Conservation (phyloP, 2,888 invertebrate species). For the Ormyrus pomaceus region DNA sequence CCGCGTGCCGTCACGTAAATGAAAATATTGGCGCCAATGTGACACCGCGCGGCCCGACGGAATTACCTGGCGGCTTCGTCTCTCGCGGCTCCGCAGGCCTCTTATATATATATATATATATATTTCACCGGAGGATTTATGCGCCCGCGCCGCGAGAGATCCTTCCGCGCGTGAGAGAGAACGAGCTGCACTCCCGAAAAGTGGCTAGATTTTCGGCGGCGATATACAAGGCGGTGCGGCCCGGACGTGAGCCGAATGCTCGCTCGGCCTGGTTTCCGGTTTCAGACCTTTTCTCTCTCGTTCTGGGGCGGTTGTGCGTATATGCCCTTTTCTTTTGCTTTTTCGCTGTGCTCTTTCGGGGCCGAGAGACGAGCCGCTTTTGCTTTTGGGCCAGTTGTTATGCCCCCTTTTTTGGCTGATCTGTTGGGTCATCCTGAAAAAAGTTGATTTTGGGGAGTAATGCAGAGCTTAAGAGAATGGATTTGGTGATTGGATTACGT, state of each 20-base stretch:
- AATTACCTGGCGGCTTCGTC: conserved; percentile 3
- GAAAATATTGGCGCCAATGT: conserved; percentile 55
- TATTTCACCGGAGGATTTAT: conserved; percentile 26
- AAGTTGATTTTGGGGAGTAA: no score
- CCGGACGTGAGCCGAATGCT: conserved; percentile 65
- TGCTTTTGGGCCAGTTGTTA: background rate
- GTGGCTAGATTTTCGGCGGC: conserved; percentile 47
- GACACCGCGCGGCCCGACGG: background rate
- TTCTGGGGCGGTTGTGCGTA: background rate
- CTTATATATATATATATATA: background rate
- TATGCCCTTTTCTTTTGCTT: background rate
- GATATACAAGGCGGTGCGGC: conserved; percentile 47
- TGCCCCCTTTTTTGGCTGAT: no score
- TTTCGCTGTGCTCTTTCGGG: background rate
- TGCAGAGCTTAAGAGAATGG: no score
- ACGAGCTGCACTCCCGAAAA: conserved; percentile 11
- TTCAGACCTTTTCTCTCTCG: conserved; percentile 55
- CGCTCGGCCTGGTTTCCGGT: conserved; percentile 62
- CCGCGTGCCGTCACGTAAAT: conserved; percentile 43
- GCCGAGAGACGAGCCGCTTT: background rate
- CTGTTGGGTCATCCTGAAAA: no score
- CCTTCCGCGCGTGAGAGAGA: conserved; percentile 16
- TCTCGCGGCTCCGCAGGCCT: background rate
- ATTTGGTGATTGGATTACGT: no score
- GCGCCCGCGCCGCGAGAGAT: background rate